phyloP scores from a whole-genome alignment of 2,113 vertebrate species.

The Chlorodrepanis virens region DNA sequence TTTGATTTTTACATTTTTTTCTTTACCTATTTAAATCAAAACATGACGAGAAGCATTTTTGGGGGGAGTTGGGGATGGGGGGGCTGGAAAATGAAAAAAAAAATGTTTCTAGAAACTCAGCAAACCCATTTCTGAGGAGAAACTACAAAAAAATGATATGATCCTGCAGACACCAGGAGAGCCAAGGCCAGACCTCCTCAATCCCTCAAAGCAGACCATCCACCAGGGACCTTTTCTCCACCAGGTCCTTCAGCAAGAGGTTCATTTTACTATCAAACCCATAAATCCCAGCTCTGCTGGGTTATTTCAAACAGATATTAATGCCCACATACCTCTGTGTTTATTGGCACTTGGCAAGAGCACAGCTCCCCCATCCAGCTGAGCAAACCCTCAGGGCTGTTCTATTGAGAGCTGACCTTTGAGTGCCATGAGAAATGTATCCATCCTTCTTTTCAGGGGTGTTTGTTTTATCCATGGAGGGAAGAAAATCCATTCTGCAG shows the following conservation, averaged over 20 bases:
- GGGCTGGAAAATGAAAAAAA: background rate
- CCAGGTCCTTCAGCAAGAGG: background rate
- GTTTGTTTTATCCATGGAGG: background rate
- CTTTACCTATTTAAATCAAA: background rate
- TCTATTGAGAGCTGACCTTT: background rate
- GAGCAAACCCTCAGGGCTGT: background rate
- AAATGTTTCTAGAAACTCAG: background rate
- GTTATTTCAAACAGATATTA: background rate
- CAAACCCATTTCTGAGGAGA: background rate
- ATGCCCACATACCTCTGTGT: background rate
- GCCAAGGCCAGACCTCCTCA: background rate
- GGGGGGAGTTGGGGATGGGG: fast-evolving
- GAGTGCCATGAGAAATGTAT: background rate
- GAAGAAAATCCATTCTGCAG: background rate
- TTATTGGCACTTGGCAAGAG: background rate
- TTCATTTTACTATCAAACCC: background rate
- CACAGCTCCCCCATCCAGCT: background rate
- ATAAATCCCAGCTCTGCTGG: background rate
- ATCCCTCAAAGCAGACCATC: background rate
- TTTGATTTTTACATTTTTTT: background rate
- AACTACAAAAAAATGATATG: background rate
- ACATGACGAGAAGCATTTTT: background rate
- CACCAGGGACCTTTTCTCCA: background rate
- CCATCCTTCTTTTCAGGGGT: background rate
- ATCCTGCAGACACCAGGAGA: background rate